Percentiles rank a stretch among this genome's conserved stretches.
Evolutionary conservation across 2,888 invertebrate genomes (phyloP).

Genomic region (Lordiphosa andalusiaca): DNA sequence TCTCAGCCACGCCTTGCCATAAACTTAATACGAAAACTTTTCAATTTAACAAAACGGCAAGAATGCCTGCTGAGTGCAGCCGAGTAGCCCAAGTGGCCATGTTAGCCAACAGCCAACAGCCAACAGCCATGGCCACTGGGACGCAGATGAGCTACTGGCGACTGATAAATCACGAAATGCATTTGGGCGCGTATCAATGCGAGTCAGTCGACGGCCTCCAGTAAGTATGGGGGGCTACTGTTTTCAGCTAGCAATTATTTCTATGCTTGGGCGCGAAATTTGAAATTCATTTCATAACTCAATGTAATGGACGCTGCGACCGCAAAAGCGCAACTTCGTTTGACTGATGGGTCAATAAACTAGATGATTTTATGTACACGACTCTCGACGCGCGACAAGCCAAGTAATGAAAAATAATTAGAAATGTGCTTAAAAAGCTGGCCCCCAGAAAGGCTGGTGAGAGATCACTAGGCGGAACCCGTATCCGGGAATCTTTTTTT

Average conservation of each 20-base stretch:
- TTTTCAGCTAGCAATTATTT: conserved; percentile 66
- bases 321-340: conserved; percentile 60
- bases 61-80: conserved; percentile 62
- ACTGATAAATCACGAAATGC: conserved; percentile 71
- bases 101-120: conserved; percentile 37
- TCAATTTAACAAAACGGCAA: conserved; percentile 64
- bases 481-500: conserved; percentile 19
- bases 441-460: conserved; percentile 15
- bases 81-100: conserved; percentile 41
- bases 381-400: conserved; percentile 55
- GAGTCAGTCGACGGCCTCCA: conserved; percentile 18
- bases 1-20: conserved; percentile 39
- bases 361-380: conserved; percentile 67
- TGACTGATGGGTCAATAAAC: conserved; percentile 76
- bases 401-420: conserved; percentile 71
- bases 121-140: conserved; percentile 31
- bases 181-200: conserved; percentile 67
- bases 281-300: conserved; percentile 74
- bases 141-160: conserved; percentile 64
- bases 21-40: conserved; percentile 67
- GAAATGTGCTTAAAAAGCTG: conserved; percentile 53
- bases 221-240: conserved; percentile 28
- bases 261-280: conserved; percentile 69
- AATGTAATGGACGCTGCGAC: conserved; percentile 63
- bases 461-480: conserved; percentile 13